Evolutionary conservation across 2,888 invertebrate species (phyloP).

Genomic region (Hofmannophila pseudospretella): DNA sequence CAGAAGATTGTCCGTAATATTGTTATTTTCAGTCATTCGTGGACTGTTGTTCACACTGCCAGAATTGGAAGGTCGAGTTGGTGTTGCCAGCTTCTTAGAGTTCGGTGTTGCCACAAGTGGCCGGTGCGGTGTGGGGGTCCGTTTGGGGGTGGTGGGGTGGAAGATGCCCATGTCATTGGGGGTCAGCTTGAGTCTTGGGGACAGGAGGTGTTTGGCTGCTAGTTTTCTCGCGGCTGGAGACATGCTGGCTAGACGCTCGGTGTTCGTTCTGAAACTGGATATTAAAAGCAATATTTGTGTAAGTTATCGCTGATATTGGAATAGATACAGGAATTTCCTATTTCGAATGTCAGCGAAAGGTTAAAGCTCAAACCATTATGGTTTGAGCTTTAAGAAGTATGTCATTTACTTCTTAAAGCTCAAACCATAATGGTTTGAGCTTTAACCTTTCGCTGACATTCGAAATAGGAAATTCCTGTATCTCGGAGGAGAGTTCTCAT

Average conservation of each 20-base stretch:
- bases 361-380: too few species aligned
- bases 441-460: too few species aligned
- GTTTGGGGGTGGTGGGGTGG: slow-evolving; percentile 40
- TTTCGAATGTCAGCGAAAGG: too few species aligned
- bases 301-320: too few species aligned
- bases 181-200: slow-evolving; percentile 64
- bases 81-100: slow-evolving; percentile 20
- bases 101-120: slow-evolving; percentile 44
- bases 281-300: slow-evolving; percentile 24
- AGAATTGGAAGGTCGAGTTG: slow-evolving; percentile 14
- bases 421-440: too few species aligned
- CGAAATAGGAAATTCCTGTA: too few species aligned
- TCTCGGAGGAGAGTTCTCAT: too few species aligned
- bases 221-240: slow-evolving; percentile 96
- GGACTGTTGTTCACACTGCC: slow-evolving; percentile 18
- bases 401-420: too few species aligned
- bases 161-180: slow-evolving; percentile 54
- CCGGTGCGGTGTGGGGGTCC: slow-evolving; percentile 30
- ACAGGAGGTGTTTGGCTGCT: slow-evolving; percentile 80
- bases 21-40: slow-evolving; percentile 52
- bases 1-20: slow-evolving; percentile 90
- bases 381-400: too few species aligned
- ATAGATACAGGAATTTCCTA: too few species aligned
- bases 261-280: slow-evolving; percentile 76
- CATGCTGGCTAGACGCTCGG: slow-evolving; percentile 92